phyloP scores from a whole-genome alignment of 2,888 invertebrate genomes.

The Lasius platythorax region DNA sequence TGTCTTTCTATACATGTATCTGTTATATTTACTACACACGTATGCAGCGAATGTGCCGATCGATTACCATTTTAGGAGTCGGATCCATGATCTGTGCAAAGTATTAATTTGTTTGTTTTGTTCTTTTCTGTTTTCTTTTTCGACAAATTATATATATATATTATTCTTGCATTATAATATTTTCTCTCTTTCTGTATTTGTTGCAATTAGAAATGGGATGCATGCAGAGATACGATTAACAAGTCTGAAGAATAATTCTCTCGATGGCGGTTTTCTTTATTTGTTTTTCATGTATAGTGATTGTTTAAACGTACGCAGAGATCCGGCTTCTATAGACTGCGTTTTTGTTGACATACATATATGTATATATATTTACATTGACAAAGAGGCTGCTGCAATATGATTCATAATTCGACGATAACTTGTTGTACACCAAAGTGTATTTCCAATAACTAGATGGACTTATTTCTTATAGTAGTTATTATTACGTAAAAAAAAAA shows the following conservation, averaged over 20 bases:
- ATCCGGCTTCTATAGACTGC: constrained; percentile 61
- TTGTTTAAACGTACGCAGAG: constrained; percentile 39
- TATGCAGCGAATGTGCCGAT: constrained; percentile 71
- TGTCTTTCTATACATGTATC: constrained; percentile 71
- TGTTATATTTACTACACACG: constrained; percentile 75
- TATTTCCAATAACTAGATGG: constrained; percentile 69
- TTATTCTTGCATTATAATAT: neutral
- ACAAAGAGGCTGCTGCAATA: constrained; percentile 70
- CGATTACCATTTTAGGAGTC: constrained; percentile 69
- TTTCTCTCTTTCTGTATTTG: neutral
- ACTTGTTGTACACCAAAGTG: constrained; percentile 73
- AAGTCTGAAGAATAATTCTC: constrained; percentile 18
- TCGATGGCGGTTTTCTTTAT: constrained; percentile 23
- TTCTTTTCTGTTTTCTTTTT: neutral
- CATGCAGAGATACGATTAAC: neutral
- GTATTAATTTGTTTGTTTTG: neutral
- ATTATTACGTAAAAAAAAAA: constrained; percentile 44
- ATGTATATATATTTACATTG: constrained; percentile 50
- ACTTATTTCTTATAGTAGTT: constrained; percentile 74
- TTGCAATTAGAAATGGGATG: neutral
- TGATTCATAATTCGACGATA: constrained; percentile 69
- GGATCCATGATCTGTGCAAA: constrained; percentile 55
- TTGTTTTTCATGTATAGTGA: constrained; percentile 18
- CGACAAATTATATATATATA: neutral
- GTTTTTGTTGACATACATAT: constrained; percentile 64